phyloP scores from a whole-genome alignment of 2,113 vertebrate species.

The Bettongia penicillata region DNA sequence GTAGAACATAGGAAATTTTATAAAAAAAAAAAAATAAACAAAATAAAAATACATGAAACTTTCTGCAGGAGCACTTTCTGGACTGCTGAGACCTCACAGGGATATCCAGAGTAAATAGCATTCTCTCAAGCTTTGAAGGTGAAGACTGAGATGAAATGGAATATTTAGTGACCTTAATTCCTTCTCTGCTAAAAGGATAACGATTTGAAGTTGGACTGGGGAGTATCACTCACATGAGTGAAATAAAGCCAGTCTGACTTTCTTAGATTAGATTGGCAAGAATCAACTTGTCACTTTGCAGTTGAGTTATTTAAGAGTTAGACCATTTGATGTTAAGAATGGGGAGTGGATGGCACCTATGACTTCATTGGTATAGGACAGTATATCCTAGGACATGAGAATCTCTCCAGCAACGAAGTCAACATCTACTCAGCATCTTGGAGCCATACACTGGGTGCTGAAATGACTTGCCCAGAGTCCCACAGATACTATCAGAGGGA shows the following conservation, averaged over 20 bases:
- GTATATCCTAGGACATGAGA: background rate
- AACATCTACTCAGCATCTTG: background rate
- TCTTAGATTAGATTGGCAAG: background rate
- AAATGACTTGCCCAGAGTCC: background rate
- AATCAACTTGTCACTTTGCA: background rate
- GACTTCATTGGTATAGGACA: background rate
- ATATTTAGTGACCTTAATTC: background rate
- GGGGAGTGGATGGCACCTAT: background rate
- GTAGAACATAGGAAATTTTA: fast-evolving
- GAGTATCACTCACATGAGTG: background rate
- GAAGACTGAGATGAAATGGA: too few relatives aligned
- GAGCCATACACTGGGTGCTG: background rate
- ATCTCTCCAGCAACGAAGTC: background rate
- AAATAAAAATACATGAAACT: background rate
- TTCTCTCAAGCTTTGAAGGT: background rate
- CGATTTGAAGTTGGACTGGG: background rate
- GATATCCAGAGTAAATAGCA: background rate
- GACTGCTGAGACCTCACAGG: background rate
- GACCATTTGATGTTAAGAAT: background rate
- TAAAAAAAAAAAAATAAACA: too few relatives aligned
- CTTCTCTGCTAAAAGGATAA: background rate
- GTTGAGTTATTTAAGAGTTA: background rate
- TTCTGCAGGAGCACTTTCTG: background rate
- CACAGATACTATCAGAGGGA: background rate
- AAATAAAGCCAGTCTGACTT: background rate